Evolutionary conservation across 2,113 vertebrate species (phyloP).

Genomic region (Pandion haliaetus): DNA sequence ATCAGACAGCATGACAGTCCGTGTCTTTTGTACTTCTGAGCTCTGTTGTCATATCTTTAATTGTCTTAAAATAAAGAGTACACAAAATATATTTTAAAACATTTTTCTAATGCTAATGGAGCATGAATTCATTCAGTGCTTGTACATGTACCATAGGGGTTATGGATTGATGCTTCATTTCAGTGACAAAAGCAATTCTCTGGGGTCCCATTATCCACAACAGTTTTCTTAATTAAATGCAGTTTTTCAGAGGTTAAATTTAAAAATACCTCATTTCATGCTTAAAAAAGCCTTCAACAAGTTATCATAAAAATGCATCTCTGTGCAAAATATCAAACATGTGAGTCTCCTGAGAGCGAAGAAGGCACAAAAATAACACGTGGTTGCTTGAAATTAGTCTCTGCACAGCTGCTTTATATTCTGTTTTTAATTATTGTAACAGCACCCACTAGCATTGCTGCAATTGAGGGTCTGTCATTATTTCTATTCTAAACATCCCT

Average conservation of each 20-base stretch:
- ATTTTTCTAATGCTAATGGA: slow-evolving; percentile 20
- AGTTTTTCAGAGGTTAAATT: slow-evolving; percentile 38
- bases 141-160: neutral
- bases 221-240: slow-evolving; percentile 49
- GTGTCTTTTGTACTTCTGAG: neutral
- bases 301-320: slow-evolving; percentile 32
- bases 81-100: neutral
- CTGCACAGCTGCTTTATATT: slow-evolving; percentile 34
- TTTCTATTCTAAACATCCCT: neutral
- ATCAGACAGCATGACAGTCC: neutral
- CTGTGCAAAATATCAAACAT: neutral
- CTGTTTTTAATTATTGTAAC: slow-evolving; percentile 36
- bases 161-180: neutral
- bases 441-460: slow-evolving; percentile 20
- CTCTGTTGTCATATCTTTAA: neutral
- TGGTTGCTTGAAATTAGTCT: neutral
- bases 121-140: neutral
- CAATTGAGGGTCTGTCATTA: neutral
- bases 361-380: slow-evolving; percentile 13
- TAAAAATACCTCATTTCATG: slow-evolving; percentile 34
- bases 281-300: slow-evolving; percentile 38
- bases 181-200: slow-evolving; percentile 27
- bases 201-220: slow-evolving; percentile 18
- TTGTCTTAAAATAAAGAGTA: slow-evolving; percentile 10
- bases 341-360: neutral